Evolutionary conservation across 2,797 vertebrate species (phyloP).

Genomic region (Phalanger gymnotis): DNA sequence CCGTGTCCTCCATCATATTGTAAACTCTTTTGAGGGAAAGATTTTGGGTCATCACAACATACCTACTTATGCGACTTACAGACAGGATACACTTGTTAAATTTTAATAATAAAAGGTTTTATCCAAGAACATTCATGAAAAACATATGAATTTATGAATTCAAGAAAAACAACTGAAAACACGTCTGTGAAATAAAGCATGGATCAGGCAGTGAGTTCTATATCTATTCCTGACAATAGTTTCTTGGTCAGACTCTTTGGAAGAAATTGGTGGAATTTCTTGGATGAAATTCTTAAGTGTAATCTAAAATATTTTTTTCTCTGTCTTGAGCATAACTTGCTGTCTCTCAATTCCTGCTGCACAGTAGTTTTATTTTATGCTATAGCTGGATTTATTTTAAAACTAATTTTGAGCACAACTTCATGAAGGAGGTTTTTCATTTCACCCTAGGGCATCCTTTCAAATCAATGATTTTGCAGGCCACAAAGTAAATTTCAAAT

Average conservation of each 20-base stretch:
- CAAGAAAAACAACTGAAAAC: conserved; percentile 7
- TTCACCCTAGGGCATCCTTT: background rate
- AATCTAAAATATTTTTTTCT: background rate
- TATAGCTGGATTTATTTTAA: conserved; percentile 18
- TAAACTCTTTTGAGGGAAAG: conserved; percentile 17
- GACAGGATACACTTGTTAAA: conserved; percentile 12
- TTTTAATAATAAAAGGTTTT: conserved; percentile 1
- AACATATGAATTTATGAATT: background rate
- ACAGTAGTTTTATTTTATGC: background rate
- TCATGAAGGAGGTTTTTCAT: background rate
- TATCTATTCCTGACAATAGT: background rate
- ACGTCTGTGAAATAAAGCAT: background rate
- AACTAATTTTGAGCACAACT: conserved; percentile 10
- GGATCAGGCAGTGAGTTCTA: background rate
- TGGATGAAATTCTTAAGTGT: background rate
- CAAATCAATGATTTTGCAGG: conserved; percentile 39
- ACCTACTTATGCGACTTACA: background rate
- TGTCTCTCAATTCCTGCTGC: background rate
- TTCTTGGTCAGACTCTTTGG: background rate
- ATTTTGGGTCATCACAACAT: background rate
- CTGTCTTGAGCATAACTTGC: background rate
- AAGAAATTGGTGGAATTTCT: background rate
- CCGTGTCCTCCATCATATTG: background rate
- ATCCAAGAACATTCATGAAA: conserved; percentile 16
- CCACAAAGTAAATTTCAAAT: conserved; percentile 7